Base-by-base conservation (phyloP, 2,113 vertebrate species). In the Xyrauchen texanus region DNA sequence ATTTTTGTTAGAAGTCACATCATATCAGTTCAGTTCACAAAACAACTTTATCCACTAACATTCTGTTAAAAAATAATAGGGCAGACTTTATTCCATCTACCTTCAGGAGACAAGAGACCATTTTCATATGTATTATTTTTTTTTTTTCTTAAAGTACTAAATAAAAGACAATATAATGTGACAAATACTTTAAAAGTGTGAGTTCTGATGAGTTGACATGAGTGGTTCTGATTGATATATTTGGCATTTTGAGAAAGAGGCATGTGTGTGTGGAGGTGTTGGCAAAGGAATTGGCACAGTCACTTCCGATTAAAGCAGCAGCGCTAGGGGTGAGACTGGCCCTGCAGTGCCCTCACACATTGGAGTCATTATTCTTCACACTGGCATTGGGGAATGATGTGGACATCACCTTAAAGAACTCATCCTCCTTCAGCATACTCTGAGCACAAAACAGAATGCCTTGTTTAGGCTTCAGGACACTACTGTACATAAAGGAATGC, bases 371-470 rank as follows among this genome's bases (percentile, higher is more conserved):
- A 0, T 99, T 96, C 13, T 95, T 97, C 46, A 97, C 91, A 67
- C 95, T 97, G 91, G 92, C 88, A 80, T 94, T 96, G 0, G 95
- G 96, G 3, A 95, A 98, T 68, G 93, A 72, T 15, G 93, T 89
- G 0, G 94, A 92, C 77, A 93, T 89, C 86, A 96, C 97, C 83
- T 94, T 96, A 84, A 99, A 99, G 92, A 99, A 93, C 77, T 97
- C 96, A 0, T 99, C 98, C 60, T 99, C 97, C 86, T 99, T 98
- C 64, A 99, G 79, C 98, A 99, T 99, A 88, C 97, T 96, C 98
- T 99, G 85, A 88, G 86, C 66, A 81, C 57, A 85, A 87, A 68
- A 53, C 5, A 16, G 52, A 62, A 1, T 10, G 16, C 2, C 5
- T 16, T 74, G 3, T 16, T 66, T 3, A 57, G 13, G 73, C 34